These are phyloP conservation scores for Coracopsis vasa DNA, from an alignment of 2,113 vertebrate species.

Conservation along the genomic window DNA sequence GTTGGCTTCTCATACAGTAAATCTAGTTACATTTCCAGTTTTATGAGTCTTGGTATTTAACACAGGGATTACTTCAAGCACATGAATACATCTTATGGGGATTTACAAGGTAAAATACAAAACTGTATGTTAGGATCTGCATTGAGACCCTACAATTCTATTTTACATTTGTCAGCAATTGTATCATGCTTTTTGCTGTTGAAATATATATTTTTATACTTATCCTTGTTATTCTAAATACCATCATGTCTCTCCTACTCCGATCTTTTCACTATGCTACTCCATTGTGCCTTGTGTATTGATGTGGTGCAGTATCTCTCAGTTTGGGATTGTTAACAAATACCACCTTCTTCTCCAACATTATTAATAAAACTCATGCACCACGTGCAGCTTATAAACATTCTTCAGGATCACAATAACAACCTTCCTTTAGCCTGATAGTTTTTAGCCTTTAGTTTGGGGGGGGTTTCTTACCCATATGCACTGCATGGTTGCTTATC, in stretches of 20 bases:
- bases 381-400: neutral
- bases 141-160: neutral
- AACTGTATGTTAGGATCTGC: neutral
- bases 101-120: neutral
- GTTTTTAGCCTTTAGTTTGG: neutral
- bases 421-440: neutral
- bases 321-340: neutral
- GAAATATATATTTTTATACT: neutral
- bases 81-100: neutral
- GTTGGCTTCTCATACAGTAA: neutral
- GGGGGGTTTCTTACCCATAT: neutral
- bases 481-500: neutral
- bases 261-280: neutral
- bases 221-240: neutral
- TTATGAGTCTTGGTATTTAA: neutral
- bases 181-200: neutral
- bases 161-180: neutral
- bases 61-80: neutral
- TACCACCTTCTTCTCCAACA: rapidly evolving
- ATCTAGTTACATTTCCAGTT: neutral
- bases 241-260: neutral
- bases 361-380: neutral
- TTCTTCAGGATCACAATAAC: neutral
- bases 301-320: neutral
- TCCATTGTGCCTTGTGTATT: neutral